These are phyloP conservation scores for Habropoda laboriosa DNA, from an alignment of 1,140 invertebrate genomes.

Conservation along the genomic window DNA sequence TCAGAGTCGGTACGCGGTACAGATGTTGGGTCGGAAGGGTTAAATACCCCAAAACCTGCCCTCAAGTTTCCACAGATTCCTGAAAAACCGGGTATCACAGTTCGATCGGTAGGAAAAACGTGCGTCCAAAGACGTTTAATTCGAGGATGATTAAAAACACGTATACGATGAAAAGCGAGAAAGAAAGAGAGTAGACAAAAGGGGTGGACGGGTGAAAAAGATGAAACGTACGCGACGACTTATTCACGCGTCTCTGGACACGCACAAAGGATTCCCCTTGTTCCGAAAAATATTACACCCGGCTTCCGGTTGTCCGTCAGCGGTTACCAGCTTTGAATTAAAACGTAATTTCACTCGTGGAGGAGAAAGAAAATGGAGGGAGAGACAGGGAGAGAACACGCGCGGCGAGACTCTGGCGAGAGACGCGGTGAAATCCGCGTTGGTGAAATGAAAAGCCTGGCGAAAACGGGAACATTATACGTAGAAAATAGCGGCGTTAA, in stretches of 20 bases:
- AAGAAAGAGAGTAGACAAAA: background rate
- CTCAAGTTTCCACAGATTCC: no score
- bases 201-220: no score
- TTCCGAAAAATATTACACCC: conserved; percentile 11
- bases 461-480: conserved; percentile 38
- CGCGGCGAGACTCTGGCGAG: background rate
- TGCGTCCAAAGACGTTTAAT: background rate
- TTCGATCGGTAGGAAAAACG: no score
- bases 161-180: background rate
- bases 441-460: conserved; percentile 19
- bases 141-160: background rate
- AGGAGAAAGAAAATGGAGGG: background rate
- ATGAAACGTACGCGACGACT: background rate
- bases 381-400: background rate
- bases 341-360: conserved; percentile 16
- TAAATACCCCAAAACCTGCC: no score
- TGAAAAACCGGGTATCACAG: no score
- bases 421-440: conserved; percentile 5
- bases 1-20: no score
- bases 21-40: no score
- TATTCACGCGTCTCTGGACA: conserved; percentile 1
- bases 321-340: conserved; percentile 24
- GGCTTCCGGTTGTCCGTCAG: conserved; percentile 23
- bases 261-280: background rate
- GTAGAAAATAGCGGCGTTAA: conserved; percentile 26